These are phyloP conservation scores for Phocoena sinus DNA, from an alignment of 2,113 vertebrate species.

Conservation along the genomic window DNA sequence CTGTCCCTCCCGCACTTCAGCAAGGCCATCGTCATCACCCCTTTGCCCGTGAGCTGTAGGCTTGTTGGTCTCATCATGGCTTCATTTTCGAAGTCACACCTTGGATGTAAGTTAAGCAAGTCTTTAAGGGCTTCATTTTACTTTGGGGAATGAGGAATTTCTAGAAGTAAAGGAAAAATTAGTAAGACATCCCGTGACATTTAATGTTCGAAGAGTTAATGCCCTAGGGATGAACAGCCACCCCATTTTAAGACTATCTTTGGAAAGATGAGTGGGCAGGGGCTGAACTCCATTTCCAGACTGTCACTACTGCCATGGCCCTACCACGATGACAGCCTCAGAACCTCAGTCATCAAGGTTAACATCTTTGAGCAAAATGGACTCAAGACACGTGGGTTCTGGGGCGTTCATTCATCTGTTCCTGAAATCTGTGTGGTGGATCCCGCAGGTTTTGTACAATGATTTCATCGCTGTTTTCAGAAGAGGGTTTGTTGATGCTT, in stretches of 20 bases:
- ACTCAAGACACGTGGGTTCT: not conserved
- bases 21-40: not conserved
- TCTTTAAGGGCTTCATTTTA: not conserved
- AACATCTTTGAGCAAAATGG: not conserved
- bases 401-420: not conserved
- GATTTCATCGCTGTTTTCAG: conserved; percentile 16
- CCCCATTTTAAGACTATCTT: not conserved
- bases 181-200: not conserved
- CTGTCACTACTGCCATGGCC: not conserved
- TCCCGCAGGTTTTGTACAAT: not conserved
- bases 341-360: not conserved
- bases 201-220: not conserved
- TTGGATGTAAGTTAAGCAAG: not conserved
- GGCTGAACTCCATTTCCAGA: not conserved
- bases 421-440: not conserved
- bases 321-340: not conserved
- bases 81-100: not conserved
- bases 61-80: not conserved
- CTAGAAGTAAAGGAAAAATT: not conserved
- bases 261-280: not conserved
- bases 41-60: not conserved
- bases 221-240: not conserved
- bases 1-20: not conserved
- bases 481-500: not conserved
- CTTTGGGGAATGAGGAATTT: not conserved